phyloP scores from a whole-genome alignment of 2,113 vertebrate species.

The Nerophis lumbriciformis region DNA sequence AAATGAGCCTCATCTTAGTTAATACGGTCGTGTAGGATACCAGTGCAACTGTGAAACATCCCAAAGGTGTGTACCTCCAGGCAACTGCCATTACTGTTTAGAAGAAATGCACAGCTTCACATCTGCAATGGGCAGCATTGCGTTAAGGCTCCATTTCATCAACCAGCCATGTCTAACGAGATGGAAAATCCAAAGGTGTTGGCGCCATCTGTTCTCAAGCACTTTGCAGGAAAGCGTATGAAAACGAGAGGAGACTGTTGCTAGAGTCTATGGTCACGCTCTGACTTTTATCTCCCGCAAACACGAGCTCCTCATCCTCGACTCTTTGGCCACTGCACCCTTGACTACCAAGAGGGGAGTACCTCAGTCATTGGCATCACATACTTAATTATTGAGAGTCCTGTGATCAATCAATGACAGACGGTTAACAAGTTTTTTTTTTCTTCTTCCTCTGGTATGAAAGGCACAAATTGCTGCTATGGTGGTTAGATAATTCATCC shows the following conservation, averaged over 20 bases:
- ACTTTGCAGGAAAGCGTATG: slow-evolving; percentile 50
- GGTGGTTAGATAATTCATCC: slow-evolving; percentile 61
- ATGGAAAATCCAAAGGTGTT: slow-evolving; percentile 69
- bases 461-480: slow-evolving; percentile 37
- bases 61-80: slow-evolving; percentile 4
- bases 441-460: slow-evolving; percentile 39
- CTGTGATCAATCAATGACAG: slow-evolving; percentile 53
- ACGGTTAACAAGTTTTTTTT: slow-evolving; percentile 39
- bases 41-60: slow-evolving; percentile 2
- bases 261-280: slow-evolving; percentile 25
- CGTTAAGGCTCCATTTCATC: slow-evolving; percentile 72
- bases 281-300: slow-evolving; percentile 41
- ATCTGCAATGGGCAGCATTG: slow-evolving; percentile 62
- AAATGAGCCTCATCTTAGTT: not conserved
- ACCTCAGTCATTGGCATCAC: slow-evolving; percentile 47
- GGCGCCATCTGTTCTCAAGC: slow-evolving; percentile 71
- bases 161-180: slow-evolving; percentile 75
- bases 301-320: slow-evolving; percentile 36
- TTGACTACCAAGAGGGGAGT: slow-evolving; percentile 25
- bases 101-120: slow-evolving; percentile 45
- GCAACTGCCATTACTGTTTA: slow-evolving; percentile 5
- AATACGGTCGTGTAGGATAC: slow-evolving; percentile 11
- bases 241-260: slow-evolving; percentile 14
- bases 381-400: slow-evolving; percentile 55
- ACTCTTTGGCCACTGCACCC: slow-evolving; percentile 16